Evolutionary conservation across 2,113 vertebrate species (phyloP).

Genomic region (Tyto alba): DNA sequence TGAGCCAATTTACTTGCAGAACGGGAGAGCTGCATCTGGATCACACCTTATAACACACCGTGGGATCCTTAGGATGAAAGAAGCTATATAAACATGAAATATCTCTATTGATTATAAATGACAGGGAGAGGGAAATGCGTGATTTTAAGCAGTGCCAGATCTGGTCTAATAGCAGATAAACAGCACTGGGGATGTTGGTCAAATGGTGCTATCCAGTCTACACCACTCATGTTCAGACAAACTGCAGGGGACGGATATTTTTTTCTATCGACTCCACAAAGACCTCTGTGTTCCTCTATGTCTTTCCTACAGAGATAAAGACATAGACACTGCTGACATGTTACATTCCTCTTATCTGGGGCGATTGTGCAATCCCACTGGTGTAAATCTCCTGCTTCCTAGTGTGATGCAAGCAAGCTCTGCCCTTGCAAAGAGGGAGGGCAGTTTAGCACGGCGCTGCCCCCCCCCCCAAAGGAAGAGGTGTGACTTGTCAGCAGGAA

Average conservation of each 20-base stretch:
- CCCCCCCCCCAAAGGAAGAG: not conserved
- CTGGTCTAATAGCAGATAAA: not conserved
- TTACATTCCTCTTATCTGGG: slow-evolving; percentile 37
- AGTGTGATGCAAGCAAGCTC: not conserved
- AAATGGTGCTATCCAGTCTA: not conserved
- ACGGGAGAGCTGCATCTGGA: not conserved
- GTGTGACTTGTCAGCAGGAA: slow-evolving; percentile 32
- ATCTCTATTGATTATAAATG: not conserved
- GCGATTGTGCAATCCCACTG: not conserved
- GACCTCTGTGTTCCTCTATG: not conserved
- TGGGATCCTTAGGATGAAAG: not conserved
- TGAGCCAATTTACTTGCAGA: not conserved
- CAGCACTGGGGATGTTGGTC: not conserved
- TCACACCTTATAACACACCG: not conserved
- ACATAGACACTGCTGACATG: slow-evolving; percentile 3
- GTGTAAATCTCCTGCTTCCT: slow-evolving; percentile 23
- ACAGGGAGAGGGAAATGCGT: not conserved
- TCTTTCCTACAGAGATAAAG: slow-evolving; percentile 19
- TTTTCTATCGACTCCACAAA: not conserved
- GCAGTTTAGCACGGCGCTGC: not conserved
- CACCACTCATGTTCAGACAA: not conserved
- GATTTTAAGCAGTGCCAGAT: slow-evolving; percentile 9
- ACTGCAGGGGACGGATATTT: not conserved
- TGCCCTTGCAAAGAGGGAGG: not conserved
- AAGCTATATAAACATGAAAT: not conserved